phyloP scores from a whole-genome alignment of 2,113 vertebrate species.

The Myrmecobius fasciatus region DNA sequence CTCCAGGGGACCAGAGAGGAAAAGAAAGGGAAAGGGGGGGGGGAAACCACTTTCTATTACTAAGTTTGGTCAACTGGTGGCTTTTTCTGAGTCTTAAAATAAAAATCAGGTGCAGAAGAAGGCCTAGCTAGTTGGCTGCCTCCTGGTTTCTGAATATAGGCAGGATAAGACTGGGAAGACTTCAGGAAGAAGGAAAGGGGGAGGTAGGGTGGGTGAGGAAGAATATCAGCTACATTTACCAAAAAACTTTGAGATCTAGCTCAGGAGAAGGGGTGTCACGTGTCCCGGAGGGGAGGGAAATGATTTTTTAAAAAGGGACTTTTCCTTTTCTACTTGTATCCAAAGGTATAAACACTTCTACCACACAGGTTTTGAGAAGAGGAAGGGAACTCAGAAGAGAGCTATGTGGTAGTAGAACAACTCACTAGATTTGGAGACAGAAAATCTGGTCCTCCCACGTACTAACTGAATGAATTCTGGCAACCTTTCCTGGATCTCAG shows the following conservation, averaged over 20 bases:
- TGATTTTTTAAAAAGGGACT: slow-evolving; percentile 11
- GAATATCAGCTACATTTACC: slow-evolving; percentile 1
- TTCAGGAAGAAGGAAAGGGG: slow-evolving; percentile 10
- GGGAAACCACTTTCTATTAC: slow-evolving; percentile 70
- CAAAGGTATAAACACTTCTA: background rate
- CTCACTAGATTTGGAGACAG: background rate
- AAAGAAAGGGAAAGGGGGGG: background rate
- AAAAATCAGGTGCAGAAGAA: slow-evolving; percentile 70
- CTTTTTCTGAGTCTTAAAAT: slow-evolving; percentile 57
- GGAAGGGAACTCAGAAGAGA: background rate
- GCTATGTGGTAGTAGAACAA: background rate
- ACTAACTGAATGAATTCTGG: background rate
- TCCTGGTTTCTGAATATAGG: slow-evolving; percentile 30
- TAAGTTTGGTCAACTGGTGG: slow-evolving; percentile 58
- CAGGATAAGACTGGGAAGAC: background rate
- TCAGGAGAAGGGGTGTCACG: background rate
- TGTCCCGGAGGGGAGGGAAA: background rate
- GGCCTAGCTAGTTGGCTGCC: slow-evolving; percentile 54
- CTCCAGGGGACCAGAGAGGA: slow-evolving; percentile 80
- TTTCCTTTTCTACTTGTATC: slow-evolving; percentile 32
- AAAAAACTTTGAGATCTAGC: background rate
- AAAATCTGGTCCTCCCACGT: background rate
- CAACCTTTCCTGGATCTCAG: background rate
- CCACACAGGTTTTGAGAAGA: background rate
- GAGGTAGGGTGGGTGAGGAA: background rate